Conservation (phyloP, 2,797 vertebrate genomes). For the Acanthurus leucopareius region DNA sequence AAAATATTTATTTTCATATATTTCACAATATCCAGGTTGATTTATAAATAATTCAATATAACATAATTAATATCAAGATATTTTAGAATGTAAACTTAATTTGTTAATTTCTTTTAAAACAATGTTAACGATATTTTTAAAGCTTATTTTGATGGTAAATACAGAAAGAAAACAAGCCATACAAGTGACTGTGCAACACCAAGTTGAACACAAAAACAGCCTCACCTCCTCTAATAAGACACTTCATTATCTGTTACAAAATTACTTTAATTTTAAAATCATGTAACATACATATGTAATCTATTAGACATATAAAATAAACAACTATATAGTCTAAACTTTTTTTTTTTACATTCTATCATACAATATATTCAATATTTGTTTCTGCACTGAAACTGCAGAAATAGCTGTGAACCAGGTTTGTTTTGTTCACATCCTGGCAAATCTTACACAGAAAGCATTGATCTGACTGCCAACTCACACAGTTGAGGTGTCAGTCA, state of each 20-base stretch:
- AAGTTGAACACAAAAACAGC: slow-evolving; percentile 76
- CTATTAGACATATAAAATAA: slow-evolving; percentile 88
- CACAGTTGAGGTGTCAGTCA: slow-evolving; percentile 49
- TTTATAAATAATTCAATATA: slow-evolving; percentile 82
- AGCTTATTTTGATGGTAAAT: slow-evolving; percentile 85
- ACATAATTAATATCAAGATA: slow-evolving; percentile 78
- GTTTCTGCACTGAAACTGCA: slow-evolving; percentile 82
- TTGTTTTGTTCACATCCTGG: slow-evolving; percentile 70
- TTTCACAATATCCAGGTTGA: slow-evolving; percentile 81
- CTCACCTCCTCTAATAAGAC: slow-evolving; percentile 84
- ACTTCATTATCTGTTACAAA: slow-evolving; percentile 90
- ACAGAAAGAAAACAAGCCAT: slow-evolving; percentile 80
- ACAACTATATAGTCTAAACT: slow-evolving; percentile 82
- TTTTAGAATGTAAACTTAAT: slow-evolving; percentile 84
- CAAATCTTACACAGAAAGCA: slow-evolving; percentile 64
- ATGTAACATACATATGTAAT: slow-evolving; percentile 83
- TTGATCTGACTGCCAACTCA: slow-evolving; percentile 51
- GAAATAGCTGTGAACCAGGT: slow-evolving; percentile 78
- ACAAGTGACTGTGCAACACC: slow-evolving; percentile 84
- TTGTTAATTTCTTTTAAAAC: slow-evolving; percentile 83
- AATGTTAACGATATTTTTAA: slow-evolving; percentile 85
- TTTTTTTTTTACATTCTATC: slow-evolving; percentile 83
- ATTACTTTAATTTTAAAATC: slow-evolving; percentile 87
- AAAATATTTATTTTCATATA: slow-evolving; percentile 85
- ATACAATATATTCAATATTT: slow-evolving; percentile 83